Evolutionary conservation across 1,140 invertebrate genomes (phyloP), one percentile per base, ranked within the genome.

Genomic region (Magallana gigas): DNA sequence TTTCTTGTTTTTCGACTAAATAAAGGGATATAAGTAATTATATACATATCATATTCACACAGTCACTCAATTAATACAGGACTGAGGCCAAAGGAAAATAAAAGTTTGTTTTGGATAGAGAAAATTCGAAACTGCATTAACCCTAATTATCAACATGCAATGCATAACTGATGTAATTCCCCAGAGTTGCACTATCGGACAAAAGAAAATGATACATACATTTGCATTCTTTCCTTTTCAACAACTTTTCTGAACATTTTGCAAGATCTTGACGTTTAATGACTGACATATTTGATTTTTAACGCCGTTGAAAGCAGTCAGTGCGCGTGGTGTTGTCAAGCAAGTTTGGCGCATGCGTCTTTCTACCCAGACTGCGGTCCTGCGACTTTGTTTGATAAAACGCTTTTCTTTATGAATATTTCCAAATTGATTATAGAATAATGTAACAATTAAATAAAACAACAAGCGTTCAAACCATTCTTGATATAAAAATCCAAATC

Each of bases 1-100:
- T 89, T 88, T 93, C 93, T 83, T 91, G 89, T 85, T 91, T 93
- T 11, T 84, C 85, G 68, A 93, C 93, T 94, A 89, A 58, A 93
- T 91, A 71, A 57, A 90, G 23, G 23, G 58, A 14, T 83, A 76
- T 71, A 16, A 8, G 83, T 0, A 84, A n/a, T 12, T 56, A 60
- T 56, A 9, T 18, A 36, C n/a, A 85, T 18, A n/a, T 59, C n/a
- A 64, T 18, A 16, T 16, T 64, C 62, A 5, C 62, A 16, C 1
- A 64, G 18, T 18, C 76, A 48, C 62, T 58, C 14, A 82, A 29
- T 83, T 18, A 84, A 82, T 2, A 18, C 84, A 6, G 23, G 16
- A 57, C 64, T 57, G 36, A 48, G 18, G 57, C 16, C 36, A 23
- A 18, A 18, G 56, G 16, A 14, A 56, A 14, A n/a, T 29, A 58